Base-by-base conservation (phyloP, 2,113 vertebrate genomes). In the Prionailurus bengalensis region DNA sequence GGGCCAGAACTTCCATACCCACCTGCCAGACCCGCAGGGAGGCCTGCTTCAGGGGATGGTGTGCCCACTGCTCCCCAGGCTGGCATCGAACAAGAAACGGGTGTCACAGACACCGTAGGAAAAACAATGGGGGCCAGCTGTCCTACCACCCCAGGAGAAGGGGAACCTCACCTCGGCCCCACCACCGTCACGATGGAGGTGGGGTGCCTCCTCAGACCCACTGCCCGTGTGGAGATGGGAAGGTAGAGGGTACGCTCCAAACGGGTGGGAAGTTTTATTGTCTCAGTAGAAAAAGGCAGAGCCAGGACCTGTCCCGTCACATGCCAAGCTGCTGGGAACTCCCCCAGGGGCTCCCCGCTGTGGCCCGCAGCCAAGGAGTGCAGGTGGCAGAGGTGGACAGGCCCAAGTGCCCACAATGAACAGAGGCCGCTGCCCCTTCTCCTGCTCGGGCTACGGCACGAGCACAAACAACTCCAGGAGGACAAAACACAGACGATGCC, bases 211-310 rank as follows among this genome's bases (percentile, higher is more conserved):
- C 61, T 42, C 14, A 79, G 55, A 73, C 61, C 58, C n/a, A 4
- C 2, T 8, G 58, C 55, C 42, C 68, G 27, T 0, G 3, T 4
- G 33, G 39, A 6, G 0, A 80, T 10, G 3, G 84, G 33, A 79
- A 94, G 63, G 51, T 70, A 79, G 5, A 84, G 42, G 2, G 55
- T 1, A 0, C 3, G 15, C 36, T 94, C 17, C 51, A 78, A 81
- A 63, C 73, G 76, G 36, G 16, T 9, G 7, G n/a, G 48, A 88
- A 42, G 63, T 53, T 98, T 98, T 98, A 98, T 97, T 98, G 71
- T 96, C 73, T 55, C 25, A n/a, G 84, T 31, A 58, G 70, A 33
- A 48, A 94, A 61, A 89, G 58, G 63, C 21, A 29, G 42, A 55
- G 51, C 79, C 81, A 78, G 66, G n/a, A 65, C 53, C 33, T 1